phyloP scores from a whole-genome alignment of 2,888 invertebrate genomes.

The Unio pictorum region DNA sequence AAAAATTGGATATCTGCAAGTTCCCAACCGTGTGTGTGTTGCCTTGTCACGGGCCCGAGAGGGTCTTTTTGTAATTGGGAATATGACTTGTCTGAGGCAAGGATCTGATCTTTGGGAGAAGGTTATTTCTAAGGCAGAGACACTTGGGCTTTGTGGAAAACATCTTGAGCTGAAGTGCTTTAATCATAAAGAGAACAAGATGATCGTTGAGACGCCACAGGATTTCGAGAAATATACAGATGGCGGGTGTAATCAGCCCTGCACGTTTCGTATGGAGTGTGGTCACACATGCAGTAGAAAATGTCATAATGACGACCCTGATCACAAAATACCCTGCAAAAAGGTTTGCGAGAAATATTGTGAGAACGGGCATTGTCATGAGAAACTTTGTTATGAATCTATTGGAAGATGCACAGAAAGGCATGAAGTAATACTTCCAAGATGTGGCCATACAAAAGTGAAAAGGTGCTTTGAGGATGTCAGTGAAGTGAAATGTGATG shows the following conservation, averaged over 20 bases:
- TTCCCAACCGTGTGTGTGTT: slow-evolving; percentile 66
- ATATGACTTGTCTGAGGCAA: slow-evolving; percentile 38
- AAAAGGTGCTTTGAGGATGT: slow-evolving; percentile 15
- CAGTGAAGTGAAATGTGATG: slow-evolving; percentile 25
- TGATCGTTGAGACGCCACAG: slow-evolving; percentile 11
- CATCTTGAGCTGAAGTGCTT: slow-evolving; percentile 41
- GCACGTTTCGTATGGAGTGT: slow-evolving; percentile 46
- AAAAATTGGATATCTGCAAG: slow-evolving; percentile 61
- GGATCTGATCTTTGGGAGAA: slow-evolving; percentile 32
- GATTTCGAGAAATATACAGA: slow-evolving; percentile 45
- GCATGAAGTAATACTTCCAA: slow-evolving; percentile 45
- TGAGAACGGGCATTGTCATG: slow-evolving; percentile 33
- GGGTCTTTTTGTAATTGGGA: slow-evolving; percentile 66
- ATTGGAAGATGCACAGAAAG: slow-evolving; percentile 45
- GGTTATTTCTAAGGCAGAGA: slow-evolving; percentile 26
- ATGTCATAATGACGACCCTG: slow-evolving; percentile 50
- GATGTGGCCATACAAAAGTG: slow-evolving; percentile 55
- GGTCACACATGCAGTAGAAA: slow-evolving; percentile 51
- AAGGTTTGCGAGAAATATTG: slow-evolving; percentile 18
- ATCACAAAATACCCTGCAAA: slow-evolving; percentile 70
- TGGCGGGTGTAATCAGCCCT: slow-evolving; percentile 46
- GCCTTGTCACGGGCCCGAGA: slow-evolving; percentile 66
- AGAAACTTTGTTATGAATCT: slow-evolving; percentile 73
- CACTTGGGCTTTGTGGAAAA: slow-evolving; percentile 30
- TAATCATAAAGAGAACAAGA: slow-evolving; percentile 41